Percentiles rank a stretch among this genome's conserved stretches.
phyloP scores from a whole-genome alignment of 2,113 vertebrate genomes.

The Nannospalax galili region DNA sequence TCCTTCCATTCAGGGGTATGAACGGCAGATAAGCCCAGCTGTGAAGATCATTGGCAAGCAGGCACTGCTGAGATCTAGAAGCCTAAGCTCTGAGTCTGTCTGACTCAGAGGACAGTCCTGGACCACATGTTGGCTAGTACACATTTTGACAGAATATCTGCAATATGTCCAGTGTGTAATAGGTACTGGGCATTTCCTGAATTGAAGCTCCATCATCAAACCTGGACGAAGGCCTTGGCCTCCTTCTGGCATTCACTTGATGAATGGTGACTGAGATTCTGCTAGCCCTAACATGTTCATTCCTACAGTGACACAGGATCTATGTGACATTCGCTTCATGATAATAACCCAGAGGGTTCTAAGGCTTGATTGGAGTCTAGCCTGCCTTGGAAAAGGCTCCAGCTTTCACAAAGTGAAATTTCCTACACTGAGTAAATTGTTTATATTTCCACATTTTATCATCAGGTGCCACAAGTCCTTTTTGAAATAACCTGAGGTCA shows the following conservation, averaged over 20 bases:
- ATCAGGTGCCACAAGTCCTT: neutral
- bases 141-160: neutral
- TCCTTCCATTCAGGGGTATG: no score
- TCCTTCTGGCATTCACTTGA: neutral
- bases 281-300: neutral
- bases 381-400: neutral
- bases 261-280: neutral
- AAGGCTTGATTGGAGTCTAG: neutral
- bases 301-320: neutral
- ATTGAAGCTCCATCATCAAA: neutral
- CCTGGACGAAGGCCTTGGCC: neutral
- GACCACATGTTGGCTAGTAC: neutral
- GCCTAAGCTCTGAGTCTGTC: no score
- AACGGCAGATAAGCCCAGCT: no score
- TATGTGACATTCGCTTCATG: neutral
- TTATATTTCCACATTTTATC: neutral
- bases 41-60: no score
- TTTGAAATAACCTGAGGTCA: neutral
- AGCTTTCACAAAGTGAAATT: slow-evolving; percentile 12
- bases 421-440: neutral
- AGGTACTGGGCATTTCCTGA: neutral
- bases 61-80: no score
- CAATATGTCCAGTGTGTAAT: no score
- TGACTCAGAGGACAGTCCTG: no score
- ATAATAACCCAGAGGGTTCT: neutral